These are phyloP conservation scores for Trinorchestia longiramus DNA, from an alignment of 1,140 invertebrate species.

Conservation along the genomic window DNA sequence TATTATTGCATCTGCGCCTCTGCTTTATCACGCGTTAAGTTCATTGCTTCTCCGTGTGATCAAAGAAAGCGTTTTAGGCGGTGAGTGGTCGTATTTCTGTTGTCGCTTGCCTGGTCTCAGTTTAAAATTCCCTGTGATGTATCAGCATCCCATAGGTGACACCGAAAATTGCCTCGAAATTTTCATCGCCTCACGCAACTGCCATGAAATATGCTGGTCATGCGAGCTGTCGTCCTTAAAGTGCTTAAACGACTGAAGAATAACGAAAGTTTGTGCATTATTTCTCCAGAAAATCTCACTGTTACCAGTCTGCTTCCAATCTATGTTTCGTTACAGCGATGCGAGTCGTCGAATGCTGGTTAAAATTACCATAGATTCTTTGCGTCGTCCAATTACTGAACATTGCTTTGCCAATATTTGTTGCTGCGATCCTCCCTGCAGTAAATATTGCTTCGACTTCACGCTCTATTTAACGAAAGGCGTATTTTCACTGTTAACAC, in stretches of 20 bases:
- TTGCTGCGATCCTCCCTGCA: neutral
- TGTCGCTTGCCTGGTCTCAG: constrained; percentile 12
- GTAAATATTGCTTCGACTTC: neutral
- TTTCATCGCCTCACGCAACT: neutral
- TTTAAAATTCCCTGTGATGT: constrained; percentile 4
- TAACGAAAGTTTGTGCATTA: neutral
- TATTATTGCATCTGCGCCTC: neutral
- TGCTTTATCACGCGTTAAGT: neutral
- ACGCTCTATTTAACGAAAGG: neutral
- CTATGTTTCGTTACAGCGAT: neutral
- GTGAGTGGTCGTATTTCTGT: neutral
- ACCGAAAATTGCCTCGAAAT: neutral
- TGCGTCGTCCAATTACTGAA: neutral
- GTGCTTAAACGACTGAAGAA: neutral
- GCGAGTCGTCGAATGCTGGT: neutral
- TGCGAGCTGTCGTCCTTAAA: neutral
- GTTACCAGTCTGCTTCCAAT: neutral
- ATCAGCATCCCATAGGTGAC: neutral
- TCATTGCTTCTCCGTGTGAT: neutral
- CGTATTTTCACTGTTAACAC: neutral
- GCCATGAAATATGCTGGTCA: neutral
- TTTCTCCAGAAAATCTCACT: neutral
- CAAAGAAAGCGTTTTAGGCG: neutral
- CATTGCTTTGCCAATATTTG: neutral
- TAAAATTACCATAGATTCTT: neutral